Base-by-base conservation (phyloP, 2,113 vertebrate species). In the Callospermophilus lateralis region DNA sequence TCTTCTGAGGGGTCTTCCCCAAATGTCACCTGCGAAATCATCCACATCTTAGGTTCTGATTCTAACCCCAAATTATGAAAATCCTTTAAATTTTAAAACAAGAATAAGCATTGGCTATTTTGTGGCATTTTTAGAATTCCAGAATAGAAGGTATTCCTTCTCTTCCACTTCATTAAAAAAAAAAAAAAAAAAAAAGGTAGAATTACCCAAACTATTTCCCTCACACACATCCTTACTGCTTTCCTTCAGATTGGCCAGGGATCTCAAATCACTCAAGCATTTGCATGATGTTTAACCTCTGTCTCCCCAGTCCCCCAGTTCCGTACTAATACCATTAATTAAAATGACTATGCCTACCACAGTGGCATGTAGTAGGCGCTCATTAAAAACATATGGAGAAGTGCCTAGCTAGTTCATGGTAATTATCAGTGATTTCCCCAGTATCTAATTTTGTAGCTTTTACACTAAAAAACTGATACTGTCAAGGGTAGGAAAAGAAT, bases 391-490 rank as follows among this genome's bases (percentile, higher is more conserved):
- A n/a, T n/a, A 37, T 24, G 5, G 9, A 6, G 65, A 68, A 80
- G 51, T 84, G n/a, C 90, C 90, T 74, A 26, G 67, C 22, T 8
- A 37, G 10, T 42, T 72, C 8, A 0, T 42, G 20, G 17, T 65
- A 32, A 94, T 53, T 39, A 51, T 28, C 28, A 26, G 37, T 39
- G 51, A 93, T 89, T 72, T 79, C 78, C 68, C 83, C 34, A 53
- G 9, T 39, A 72, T 42, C 83, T 77, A 67, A 89, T 61, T 83
- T 76, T 68, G 32, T 48, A 81, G 61, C 53, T 68, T 63, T 85
- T 68, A 81, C n/a, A 63, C 92, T 78, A 58, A 92, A 92, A 86
- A 95, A 45, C 32, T 51, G 24, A 34, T 90, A 39, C 26, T 76
- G 42, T 87, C 51, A 63, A 90, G 68, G 39, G 15, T 9, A 84